A percentile compares a stretch with the other conserved stretches of the same genome.
Conservation (phyloP, 1,140 invertebrate species). For the Macrocentrus cingulum region DNA sequence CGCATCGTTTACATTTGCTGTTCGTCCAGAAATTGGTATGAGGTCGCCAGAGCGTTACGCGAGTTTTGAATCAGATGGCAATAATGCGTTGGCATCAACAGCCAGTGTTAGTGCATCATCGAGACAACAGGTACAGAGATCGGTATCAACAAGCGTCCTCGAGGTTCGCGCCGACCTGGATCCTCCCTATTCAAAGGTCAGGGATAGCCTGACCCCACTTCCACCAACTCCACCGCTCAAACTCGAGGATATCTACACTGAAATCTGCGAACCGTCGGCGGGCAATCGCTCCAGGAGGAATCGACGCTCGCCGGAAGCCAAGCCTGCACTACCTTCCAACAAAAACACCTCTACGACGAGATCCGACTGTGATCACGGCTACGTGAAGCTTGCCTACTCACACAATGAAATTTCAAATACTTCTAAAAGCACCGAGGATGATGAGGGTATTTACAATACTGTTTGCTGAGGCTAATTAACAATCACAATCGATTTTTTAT, state of each 20-base stretch:
- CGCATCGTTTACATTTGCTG: conserved; percentile 53
- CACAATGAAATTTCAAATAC: conserved; percentile 40
- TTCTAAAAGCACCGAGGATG: conserved; percentile 40
- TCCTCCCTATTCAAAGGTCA: conserved; percentile 55
- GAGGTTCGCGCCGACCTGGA: conserved; percentile 48
- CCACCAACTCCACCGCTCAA: conserved; percentile 44
- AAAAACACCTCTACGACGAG: conserved; percentile 29
- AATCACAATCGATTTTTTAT: neutral
- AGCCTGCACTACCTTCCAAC: conserved; percentile 33
- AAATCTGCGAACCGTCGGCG: conserved; percentile 47
- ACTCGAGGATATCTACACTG: conserved; percentile 52
- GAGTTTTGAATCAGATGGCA: conserved; percentile 52
- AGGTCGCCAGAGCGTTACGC: conserved; percentile 51
- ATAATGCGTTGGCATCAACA: conserved; percentile 31
- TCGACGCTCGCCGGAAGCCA: conserved; percentile 32
- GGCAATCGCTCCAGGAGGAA: conserved; percentile 17
- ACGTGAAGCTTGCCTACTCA: conserved; percentile 46
- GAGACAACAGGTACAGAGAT: conserved; percentile 50
- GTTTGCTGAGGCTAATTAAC: conserved; percentile 41
- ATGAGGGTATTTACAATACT: conserved; percentile 54
- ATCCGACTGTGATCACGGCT: conserved; percentile 46
- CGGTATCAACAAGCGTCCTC: conserved; percentile 52
- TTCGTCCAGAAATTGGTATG: conserved; percentile 54
- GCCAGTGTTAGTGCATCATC: conserved; percentile 21
- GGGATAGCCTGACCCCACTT: conserved; percentile 50